Evolutionary conservation across 1,140 invertebrate species (phyloP).

Genomic region (Lamellibrachia luymesi): DNA sequence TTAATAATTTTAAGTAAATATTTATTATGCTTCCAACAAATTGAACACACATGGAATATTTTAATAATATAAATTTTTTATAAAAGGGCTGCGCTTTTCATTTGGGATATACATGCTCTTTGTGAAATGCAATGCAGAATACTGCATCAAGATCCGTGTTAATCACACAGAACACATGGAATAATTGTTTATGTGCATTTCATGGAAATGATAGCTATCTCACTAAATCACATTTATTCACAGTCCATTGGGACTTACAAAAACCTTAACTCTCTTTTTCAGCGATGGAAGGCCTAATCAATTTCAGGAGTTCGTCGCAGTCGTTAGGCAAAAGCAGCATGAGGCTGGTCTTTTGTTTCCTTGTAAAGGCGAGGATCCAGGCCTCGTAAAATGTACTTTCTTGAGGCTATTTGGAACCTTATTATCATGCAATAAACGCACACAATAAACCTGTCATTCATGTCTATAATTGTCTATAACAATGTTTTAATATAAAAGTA

Average conservation of each 20-base stretch:
- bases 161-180: background rate
- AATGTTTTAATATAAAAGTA: no score
- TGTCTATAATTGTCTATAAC: no score
- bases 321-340: background rate
- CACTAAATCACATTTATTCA: background rate
- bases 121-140: background rate
- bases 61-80: no score
- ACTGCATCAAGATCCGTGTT: background rate
- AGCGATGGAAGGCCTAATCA: background rate
- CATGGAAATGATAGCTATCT: background rate
- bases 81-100: no score
- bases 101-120: background rate
- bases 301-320: background rate
- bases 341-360: no score
- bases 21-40: no score
- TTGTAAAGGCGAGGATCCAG: no score
- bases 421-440: background rate
- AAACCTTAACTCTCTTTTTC: background rate
- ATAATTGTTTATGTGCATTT: background rate
- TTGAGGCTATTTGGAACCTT: background rate
- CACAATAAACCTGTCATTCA: background rate
- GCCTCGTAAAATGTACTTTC: background rate
- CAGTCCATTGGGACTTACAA: background rate
- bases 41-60: no score
- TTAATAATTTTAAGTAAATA: no score